Base-by-base conservation (phyloP, 2,113 vertebrate species). In the Corapipo altera region DNA sequence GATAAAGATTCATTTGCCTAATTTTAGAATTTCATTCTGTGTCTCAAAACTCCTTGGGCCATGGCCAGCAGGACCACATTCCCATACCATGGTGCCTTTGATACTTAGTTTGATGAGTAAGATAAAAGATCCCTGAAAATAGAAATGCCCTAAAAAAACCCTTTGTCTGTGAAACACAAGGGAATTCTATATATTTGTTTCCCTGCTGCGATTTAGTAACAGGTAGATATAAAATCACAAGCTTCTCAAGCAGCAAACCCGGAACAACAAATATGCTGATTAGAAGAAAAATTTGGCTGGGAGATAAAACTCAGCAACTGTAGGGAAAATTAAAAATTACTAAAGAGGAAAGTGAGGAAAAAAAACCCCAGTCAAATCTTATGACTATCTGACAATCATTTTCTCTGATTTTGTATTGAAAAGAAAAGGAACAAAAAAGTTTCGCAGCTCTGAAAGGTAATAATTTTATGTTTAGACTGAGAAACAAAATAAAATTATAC, bases 401-500 rank as follows among this genome's bases (percentile, higher is more conserved):
- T 59, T 46, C 55, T 84, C n/a, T 21, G 76, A 55, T 72, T 67
- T 80, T 43, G 3, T 12, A 21, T 46, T n/a, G 61, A 73, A 86
- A 77, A 94, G 4, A 58, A 71, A 69, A 23, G 17, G 55, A 66
- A 71, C 22, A 57, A 79, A 85, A 13, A 14, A 67, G 62, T n/a
- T n/a, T n/a, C n/a, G 37, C 24, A 26, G 58, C 44, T 86, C 66
- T 46, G 75, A 70, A 81, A 91, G 85, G 91, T 9, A 70, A 20
- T 28, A 19, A 41, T 84, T 91, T 94, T 39, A 51, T 41, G 66
- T 74, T 91, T 58, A 75, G 30, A 22, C 71, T 11, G 67, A 91
- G 70, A 90, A 96, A 82, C 27, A 65, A 85, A 91, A 37, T 59
- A 75, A 90, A 79, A 93, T 75, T 19, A 72, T n/a, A 94, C 85